These are phyloP conservation scores for Ammodytes dubius DNA, from an alignment of 2,113 vertebrate species.

Conservation along the genomic window DNA sequence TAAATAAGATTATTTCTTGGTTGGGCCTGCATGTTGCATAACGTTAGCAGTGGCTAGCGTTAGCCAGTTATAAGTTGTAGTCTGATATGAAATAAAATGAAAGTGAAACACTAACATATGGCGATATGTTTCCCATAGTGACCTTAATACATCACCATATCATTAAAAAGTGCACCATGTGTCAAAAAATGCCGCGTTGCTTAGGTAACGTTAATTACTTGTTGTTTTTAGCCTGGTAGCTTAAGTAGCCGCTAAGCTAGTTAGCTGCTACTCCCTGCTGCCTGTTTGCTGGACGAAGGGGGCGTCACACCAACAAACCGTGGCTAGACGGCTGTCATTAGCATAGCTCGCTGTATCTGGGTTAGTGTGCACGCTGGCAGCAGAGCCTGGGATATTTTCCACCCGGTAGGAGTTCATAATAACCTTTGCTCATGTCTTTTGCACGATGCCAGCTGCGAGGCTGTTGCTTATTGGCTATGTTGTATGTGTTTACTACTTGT, in stretches of 20 bases:
- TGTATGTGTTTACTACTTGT: conserved; percentile 39
- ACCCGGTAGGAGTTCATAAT: neutral
- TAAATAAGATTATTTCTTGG: conserved; percentile 17
- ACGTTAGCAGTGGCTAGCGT: conserved; percentile 52
- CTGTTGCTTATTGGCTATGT: neutral
- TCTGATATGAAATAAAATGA: neutral
- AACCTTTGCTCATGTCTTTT: neutral
- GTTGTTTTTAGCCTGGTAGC: neutral
- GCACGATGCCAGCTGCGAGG: neutral
- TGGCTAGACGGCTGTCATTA: conserved; percentile 23
- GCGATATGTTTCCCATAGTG: too few species aligned
- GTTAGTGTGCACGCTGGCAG: conserved; percentile 13
- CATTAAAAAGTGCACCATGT: too few species aligned
- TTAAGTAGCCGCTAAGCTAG: conserved; percentile 6
- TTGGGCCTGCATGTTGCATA: conserved; percentile 68
- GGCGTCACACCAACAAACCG: conserved; percentile 22
- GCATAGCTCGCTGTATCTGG: conserved; percentile 20
- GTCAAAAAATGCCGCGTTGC: neutral
- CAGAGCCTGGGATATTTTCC: neutral
- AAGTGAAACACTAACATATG: neutral
- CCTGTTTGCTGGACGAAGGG: conserved; percentile 3
- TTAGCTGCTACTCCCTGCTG: conserved; percentile 7
- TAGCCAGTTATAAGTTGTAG: neutral
- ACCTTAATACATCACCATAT: too few species aligned
- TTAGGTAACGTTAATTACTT: neutral